These are phyloP conservation scores for Nymphalis c-album DNA, from an alignment of 2,888 invertebrate species.

Conservation along the genomic window DNA sequence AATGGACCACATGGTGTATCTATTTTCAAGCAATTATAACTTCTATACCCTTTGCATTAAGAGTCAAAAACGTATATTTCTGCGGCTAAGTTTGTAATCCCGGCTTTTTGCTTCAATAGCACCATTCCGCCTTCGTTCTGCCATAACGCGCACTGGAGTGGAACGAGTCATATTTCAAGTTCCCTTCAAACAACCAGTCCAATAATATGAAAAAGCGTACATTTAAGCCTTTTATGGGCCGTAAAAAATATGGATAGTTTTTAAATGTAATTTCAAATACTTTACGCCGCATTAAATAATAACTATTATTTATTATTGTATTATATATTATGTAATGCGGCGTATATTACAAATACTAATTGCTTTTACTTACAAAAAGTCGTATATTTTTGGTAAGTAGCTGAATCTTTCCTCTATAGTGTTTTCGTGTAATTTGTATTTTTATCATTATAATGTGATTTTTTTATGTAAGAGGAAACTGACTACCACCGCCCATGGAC, in stretches of 20 bases:
- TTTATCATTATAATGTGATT: no score
- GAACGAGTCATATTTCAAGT: constrained; percentile 33
- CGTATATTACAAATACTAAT: no score
- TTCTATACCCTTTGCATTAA: constrained; percentile 11
- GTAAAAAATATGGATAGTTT: not conserved
- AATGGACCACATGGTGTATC: not conserved
- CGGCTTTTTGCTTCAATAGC: constrained; percentile 35
- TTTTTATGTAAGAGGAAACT: no score
- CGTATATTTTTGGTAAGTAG: no score
- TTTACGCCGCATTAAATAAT: not conserved
- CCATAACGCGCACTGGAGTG: constrained; percentile 29
- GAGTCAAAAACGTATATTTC: constrained; percentile 20
- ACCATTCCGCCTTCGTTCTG: constrained; percentile 30
- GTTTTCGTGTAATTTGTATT: no score
- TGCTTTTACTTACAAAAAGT: no score
- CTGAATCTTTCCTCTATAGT: no score
- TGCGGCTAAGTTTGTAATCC: constrained; percentile 29
- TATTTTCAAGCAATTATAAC: constrained; percentile 2
- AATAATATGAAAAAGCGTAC: constrained; percentile 18
- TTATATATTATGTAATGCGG: no score
- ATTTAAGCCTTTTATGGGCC: constrained; percentile 8
- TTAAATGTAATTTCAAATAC: not conserved
- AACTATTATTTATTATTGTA: no score
- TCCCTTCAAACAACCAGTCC: constrained; percentile 22
- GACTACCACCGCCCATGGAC: no score